Percentiles rank a stretch among this genome's conserved stretches.
Evolutionary conservation across 2,113 vertebrate genomes (phyloP).

Genomic region (Eira barbara): DNA sequence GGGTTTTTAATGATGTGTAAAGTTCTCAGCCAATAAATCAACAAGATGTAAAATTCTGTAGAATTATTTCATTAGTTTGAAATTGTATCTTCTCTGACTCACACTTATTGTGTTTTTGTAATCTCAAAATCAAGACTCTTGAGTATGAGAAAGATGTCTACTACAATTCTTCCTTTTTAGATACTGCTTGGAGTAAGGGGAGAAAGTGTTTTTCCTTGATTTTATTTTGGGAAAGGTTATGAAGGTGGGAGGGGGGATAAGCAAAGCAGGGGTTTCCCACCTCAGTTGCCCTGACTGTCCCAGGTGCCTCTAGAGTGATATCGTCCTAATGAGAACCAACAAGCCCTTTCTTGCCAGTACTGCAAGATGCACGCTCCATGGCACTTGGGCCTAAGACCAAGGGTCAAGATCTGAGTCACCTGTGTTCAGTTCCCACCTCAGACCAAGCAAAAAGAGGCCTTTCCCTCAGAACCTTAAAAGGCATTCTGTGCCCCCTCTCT

Average conservation of each 20-base stretch:
- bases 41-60: background rate
- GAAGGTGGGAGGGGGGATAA: background rate
- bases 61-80: background rate
- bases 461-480: background rate
- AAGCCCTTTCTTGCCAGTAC: background rate
- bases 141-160: background rate
- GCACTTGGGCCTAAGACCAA: background rate
- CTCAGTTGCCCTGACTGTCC: background rate
- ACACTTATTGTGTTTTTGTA: background rate
- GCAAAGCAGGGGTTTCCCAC: background rate
- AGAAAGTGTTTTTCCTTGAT: background rate
- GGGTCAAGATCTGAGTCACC: background rate
- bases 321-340: background rate
- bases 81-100: background rate
- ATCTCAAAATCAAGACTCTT: background rate
- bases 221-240: background rate
- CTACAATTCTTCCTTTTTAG: background rate
- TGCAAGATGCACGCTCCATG: background rate
- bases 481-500: too few relatives aligned
- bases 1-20: background rate
- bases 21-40: background rate
- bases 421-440: background rate
- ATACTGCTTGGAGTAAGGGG: background rate
- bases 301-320: background rate
- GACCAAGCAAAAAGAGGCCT: background rate